Evolutionary conservation across 1,140 invertebrate species (phyloP), one percentile per base, ranked within the genome.

Genomic region (Caenorhabditis remanei): DNA sequence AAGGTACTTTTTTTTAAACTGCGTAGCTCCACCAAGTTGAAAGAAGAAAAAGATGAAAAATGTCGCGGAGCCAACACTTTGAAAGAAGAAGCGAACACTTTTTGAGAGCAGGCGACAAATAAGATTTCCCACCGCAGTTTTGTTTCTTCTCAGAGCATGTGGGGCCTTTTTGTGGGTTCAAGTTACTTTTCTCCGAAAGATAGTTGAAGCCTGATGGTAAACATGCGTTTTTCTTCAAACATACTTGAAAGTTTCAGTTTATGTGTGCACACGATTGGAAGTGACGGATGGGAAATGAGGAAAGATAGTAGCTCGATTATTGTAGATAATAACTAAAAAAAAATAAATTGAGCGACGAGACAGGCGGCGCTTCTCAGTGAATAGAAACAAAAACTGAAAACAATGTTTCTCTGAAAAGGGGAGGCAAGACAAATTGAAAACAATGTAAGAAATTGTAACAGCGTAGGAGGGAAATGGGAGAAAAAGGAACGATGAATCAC

Each of bases 161-260:
- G 40, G 41, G 9, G 41, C 46, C 8, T 50, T 24, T 9, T 50
- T 24, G 71, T 24, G 19, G 21, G 43, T 79, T 79, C 71, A 79
- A 79, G 43, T 50, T 79, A 53, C 46, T 79, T 50, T 79, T 79
- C 40, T 46, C 40, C 65, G 65, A 71, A 24, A 53, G 11, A 4
- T 24, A n/a, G 19, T 16, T 3, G n/a, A 79, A 21, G 46, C 46
- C 46, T 24, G 4, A 53, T 50, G 71, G 71, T 79, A 79, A 48
- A 79, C 71, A 79, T 11, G 43, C 21, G 21, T 63, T 63, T 71
- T 41, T 71, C 65, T 46, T n/a, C 65, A 71, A 71, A 71, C 43
- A 71, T 19, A 71, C 65, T 71, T 41, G 19, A 71, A 71, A 71
- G 43, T 48, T 71, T 46, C 65, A 71, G 24, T 63, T 32, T 11